Evolutionary conservation across 2,888 invertebrate species (phyloP), one percentile per base, ranked within the genome.

Genomic region (Pollenia labialis): DNA sequence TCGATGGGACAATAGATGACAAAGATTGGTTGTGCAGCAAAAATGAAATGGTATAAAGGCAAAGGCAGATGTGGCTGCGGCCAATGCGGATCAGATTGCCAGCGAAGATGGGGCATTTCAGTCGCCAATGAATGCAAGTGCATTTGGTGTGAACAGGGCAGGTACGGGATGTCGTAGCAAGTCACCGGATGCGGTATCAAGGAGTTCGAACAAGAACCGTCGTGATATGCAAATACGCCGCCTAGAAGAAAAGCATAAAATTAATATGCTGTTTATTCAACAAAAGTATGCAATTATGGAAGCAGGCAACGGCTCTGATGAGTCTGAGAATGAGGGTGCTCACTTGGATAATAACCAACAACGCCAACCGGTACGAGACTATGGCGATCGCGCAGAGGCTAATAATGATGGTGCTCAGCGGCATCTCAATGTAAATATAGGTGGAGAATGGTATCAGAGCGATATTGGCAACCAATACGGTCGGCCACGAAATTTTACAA

Each of bases 141-240:
- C 54, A 9, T 54, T 54, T 54, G 7, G 54, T 54, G 10, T 54
- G 54, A 54, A 54, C 54, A 54, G 10, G 54, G 54, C 10, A 54
- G 54, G 54, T 54, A 54, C 10, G 54, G 54, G 54, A 54, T 54
- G 54, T 54, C 54, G 54, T 54, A n/a, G 54, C 54, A 54, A 54
- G 54, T 54, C 54, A 54, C 54, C 54, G 10, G 10, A 12, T 54
- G 54, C 10, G 10, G 54, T 54, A 54, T 9, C 54, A 54, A 54
- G 54, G 10, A 54, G 54, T 1, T 54, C 54, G 54, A 54, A 54
- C 7, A 58, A 10, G 12, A 58, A 23, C 32, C 58, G 58, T 32
- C 58, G 58, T 12, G 58, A 58, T 58, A 58, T 58, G 18, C 58
- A 58, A 23, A 23, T 58, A 58, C 58, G 58, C 58, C 58, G 58